Conservation (phyloP, 2,113 vertebrate species). For the Gallinago paraguaiae region DNA sequence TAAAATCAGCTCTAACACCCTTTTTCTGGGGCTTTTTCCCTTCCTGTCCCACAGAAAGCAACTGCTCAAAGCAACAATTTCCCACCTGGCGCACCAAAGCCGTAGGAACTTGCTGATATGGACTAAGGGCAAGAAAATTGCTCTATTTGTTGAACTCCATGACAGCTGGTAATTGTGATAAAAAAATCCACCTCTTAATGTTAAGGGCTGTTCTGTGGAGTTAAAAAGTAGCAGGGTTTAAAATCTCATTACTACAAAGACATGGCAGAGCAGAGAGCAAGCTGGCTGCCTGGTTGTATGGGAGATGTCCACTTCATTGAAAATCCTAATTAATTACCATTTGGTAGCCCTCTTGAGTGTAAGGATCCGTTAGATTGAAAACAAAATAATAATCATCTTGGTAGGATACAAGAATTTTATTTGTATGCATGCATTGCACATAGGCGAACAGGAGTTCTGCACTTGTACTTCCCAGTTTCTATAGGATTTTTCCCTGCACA, state of each 20-base stretch:
- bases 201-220: not conserved
- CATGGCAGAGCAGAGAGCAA: not conserved
- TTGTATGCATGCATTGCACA: not conserved
- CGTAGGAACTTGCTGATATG: constrained; percentile 10
- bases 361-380: constrained; percentile 20
- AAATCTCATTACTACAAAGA: not conserved
- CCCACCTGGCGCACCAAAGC: not conserved
- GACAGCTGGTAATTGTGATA: constrained; percentile 12
- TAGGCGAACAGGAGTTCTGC: not conserved
- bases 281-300: not conserved
- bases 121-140: constrained; percentile 11
- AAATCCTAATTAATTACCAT: constrained; percentile 64
- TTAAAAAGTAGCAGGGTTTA: not conserved
- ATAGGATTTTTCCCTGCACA: constrained; percentile 19
- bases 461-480: constrained; percentile 36
- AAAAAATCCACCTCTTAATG: not conserved
- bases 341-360: not conserved
- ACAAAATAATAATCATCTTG: not conserved
- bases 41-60: not conserved
- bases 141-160: constrained; percentile 14
- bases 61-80: not conserved
- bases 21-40: not conserved
- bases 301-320: not conserved
- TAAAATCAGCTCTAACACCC: not conserved
- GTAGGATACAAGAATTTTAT: not conserved